These are phyloP conservation scores for Thymallus thymallus DNA, from an alignment of 2,113 vertebrate genomes.

Conservation along the genomic window DNA sequence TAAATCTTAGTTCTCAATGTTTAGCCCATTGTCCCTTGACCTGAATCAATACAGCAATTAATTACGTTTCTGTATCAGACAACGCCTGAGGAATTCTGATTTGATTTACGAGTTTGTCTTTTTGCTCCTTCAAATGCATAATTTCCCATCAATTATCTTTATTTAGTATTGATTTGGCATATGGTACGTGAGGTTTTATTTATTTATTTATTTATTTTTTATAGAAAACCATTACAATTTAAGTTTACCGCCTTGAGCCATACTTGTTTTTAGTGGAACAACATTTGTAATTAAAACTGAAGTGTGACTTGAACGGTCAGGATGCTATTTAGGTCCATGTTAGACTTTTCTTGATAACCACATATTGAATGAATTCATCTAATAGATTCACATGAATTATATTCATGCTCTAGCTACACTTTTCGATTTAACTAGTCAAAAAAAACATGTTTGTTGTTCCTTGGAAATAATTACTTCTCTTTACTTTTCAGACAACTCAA, in stretches of 20 bases:
- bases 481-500: slow-evolving; percentile 81
- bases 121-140: slow-evolving; percentile 21
- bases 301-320: background rate
- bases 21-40: too few species aligned
- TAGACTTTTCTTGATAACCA: background rate
- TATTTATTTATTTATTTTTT: background rate
- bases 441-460: too few species aligned
- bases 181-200: background rate
- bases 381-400: too few species aligned
- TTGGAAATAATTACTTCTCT: slow-evolving; percentile 20
- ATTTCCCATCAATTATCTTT: slow-evolving; percentile 19
- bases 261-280: background rate
- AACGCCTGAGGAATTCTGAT: slow-evolving; percentile 35
- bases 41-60: too few species aligned
- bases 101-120: slow-evolving; percentile 39
- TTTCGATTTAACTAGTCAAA: too few species aligned
- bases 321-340: background rate
- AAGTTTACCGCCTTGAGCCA: background rate
- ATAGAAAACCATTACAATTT: background rate
- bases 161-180: background rate
- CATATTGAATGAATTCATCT: too few species aligned
- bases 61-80: background rate
- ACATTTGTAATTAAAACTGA: too few species aligned
- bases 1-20: too few species aligned
- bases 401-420: background rate